Conservation (phyloP, 2,113 vertebrate species). For the Merops nubicus region DNA sequence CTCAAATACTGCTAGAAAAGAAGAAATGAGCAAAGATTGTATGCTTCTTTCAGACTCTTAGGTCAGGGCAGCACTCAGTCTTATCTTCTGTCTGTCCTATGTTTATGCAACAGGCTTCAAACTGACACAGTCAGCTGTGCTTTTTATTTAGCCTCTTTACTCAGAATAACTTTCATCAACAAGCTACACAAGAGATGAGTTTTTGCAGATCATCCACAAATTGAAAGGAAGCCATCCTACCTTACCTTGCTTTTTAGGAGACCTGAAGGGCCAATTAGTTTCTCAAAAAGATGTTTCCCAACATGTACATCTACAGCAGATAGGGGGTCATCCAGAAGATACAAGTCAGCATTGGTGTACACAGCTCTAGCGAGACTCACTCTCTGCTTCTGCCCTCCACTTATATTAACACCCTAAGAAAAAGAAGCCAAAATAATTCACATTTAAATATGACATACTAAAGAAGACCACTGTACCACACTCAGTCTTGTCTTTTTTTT, state of each 20-base stretch:
- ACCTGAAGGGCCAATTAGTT: conserved; percentile 81
- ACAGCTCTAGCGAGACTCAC: conserved; percentile 83
- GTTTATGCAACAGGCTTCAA: background rate
- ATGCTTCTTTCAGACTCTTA: background rate
- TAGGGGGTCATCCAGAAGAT: conserved; percentile 82
- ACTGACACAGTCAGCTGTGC: background rate
- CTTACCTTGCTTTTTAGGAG: conserved; percentile 82
- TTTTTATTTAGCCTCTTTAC: background rate
- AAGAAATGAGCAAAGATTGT: background rate
- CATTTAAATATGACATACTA: background rate
- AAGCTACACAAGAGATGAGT: background rate
- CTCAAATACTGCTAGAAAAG: background rate
- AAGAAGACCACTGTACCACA: background rate
- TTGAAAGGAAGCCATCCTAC: background rate
- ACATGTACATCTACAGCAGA: conserved; percentile 86
- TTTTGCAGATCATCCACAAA: background rate
- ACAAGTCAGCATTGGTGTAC: conserved; percentile 81
- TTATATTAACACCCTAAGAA: conserved; percentile 82
- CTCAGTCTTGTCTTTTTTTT: background rate
- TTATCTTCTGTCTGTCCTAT: background rate
- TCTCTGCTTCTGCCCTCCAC: conserved; percentile 86
- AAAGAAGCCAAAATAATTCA: background rate
- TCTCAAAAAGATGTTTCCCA: conserved; percentile 86
- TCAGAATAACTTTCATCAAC: background rate
- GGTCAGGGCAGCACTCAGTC: background rate